These are phyloP conservation scores for Ploceus nigricollis DNA, from an alignment of 2,113 vertebrate species.

Conservation along the genomic window DNA sequence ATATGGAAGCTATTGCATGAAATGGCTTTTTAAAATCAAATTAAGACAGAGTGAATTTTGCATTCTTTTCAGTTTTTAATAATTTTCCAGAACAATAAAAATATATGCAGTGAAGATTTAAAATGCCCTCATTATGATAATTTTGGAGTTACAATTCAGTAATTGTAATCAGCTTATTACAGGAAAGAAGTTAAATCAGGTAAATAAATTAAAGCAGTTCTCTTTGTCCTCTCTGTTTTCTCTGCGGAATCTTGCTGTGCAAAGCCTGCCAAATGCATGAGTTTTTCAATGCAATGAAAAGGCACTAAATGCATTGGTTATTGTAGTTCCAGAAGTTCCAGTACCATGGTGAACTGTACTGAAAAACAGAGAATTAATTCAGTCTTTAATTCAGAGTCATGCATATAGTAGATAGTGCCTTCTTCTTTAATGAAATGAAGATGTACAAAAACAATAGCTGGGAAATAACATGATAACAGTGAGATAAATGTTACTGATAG, in stretches of 20 bases:
- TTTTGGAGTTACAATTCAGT: background rate
- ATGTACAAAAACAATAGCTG: background rate
- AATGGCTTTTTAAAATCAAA: background rate
- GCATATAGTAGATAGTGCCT: background rate
- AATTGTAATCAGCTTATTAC: background rate
- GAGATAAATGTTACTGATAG: background rate
- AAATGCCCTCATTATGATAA: background rate
- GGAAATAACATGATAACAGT: background rate
- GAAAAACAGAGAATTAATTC: background rate
- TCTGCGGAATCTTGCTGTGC: background rate
- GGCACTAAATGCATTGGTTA: fast-evolving
- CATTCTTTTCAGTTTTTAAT: background rate
- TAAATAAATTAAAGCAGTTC: background rate
- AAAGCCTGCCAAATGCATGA: background rate
- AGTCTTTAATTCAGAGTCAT: background rate
- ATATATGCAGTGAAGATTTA: background rate
- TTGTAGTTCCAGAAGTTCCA: background rate
- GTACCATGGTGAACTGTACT: background rate
- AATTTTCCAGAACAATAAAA: background rate
- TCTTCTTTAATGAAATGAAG: background rate
- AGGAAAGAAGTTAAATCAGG: background rate
- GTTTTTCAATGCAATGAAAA: background rate
- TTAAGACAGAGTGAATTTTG: background rate
- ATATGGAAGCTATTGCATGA: background rate
- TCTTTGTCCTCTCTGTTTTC: background rate